Evolutionary conservation across 2,797 vertebrate genomes (phyloP), one percentile per base, ranked within the genome.

Genomic region (Enteromius anoplus): DNA sequence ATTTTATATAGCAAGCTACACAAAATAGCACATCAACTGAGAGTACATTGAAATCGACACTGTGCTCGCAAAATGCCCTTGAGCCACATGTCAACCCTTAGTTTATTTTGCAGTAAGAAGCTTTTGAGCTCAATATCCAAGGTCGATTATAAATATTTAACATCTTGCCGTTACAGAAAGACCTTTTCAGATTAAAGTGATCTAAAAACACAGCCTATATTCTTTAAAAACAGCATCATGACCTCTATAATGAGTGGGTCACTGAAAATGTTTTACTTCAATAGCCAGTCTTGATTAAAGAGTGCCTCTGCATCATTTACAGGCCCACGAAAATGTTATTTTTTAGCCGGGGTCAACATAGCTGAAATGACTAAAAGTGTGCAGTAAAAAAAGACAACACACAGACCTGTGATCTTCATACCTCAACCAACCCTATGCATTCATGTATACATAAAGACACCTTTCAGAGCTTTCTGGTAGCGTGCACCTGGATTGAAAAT

Each of bases 401-500:
- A 66, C n/a, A 72, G 49, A 23, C 69, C 73, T 14, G 29, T 32
- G 42, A 76, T 72, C 64, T 55, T 42, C 60, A 68, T 69, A 69
- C 77, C 40, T 66, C 7, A 64, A 42, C 4, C 72, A 53, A 82
- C 72, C 29, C 66, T 85, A 68, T 75, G 47, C 51, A 84, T 85
- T 81, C 81, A 73, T 51, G 9, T 45, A 80, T 26, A 49, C 37
- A 76, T 84, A 80, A 68, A 83, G 83, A 68, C 75, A 86, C 88
- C 78, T 86, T 84, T 88, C 85, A 88, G 82, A 78, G 58, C 69
- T 60, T 81, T 71, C 60, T 83, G 66, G 66, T 84, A 78, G 53
- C 66, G 71, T 62, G 86, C 84, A 85, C 71, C 83, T 84, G 75
- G 65, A 77, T 75, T 60, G 84, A 88, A 91, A 88, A 68, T 82